phyloP scores from a whole-genome alignment of 1,140 invertebrate genomes.

The Magallana angulata region DNA sequence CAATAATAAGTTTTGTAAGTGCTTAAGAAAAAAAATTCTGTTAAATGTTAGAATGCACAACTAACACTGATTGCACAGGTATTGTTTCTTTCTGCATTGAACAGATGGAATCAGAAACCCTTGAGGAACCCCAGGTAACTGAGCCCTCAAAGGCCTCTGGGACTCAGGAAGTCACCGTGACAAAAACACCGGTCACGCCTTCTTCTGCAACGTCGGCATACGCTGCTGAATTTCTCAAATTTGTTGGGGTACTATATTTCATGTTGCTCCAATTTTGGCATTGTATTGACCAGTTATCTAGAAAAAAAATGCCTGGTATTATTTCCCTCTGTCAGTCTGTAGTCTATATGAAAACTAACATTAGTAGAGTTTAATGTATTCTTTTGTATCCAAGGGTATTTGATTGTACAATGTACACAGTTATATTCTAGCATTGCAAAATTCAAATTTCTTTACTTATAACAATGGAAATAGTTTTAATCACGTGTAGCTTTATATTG shows the following conservation, averaged over 20 bases:
- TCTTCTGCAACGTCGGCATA: constrained; percentile 48
- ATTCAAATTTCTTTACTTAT: no score
- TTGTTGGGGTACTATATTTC: constrained; percentile 54
- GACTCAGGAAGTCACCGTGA: constrained; percentile 21
- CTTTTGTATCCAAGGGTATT: no score
- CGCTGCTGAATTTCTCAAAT: constrained; percentile 56
- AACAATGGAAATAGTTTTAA: no score
- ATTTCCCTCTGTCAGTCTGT: no score
- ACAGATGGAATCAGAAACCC: constrained; percentile 2
- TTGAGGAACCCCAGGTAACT: constrained; percentile 17
- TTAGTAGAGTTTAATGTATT: no score
- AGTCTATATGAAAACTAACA: no score
- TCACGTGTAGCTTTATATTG: no score
- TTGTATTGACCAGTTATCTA: no score
- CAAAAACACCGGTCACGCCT: constrained; percentile 51
- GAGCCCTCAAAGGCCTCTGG: constrained; percentile 20
- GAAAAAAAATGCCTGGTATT: no score
- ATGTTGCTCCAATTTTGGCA: no score
- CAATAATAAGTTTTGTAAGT: background rate
- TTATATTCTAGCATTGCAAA: no score
- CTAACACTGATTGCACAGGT: constrained; percentile 7
- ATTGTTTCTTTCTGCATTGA: constrained; percentile 32
- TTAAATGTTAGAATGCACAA: background rate
- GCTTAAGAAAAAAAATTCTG: background rate
- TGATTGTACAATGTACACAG: no score